These are phyloP conservation scores for Lytechinus variegatus DNA, from an alignment of 35 echinoderm and acorn worm genomes.

Conservation along the genomic window DNA sequence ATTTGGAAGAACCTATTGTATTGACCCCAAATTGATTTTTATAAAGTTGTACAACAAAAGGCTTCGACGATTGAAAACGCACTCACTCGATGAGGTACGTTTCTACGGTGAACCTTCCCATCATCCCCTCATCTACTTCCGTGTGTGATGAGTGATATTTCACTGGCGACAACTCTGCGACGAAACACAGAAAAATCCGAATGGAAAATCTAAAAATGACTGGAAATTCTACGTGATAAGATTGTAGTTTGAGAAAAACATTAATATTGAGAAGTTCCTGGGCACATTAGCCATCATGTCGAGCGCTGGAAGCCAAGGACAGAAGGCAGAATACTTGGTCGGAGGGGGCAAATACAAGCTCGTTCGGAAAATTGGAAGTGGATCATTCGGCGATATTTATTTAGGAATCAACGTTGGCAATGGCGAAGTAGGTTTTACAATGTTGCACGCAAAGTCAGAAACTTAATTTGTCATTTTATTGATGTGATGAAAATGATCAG, in stretches of 20 bases:
- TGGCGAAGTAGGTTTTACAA: constrained; percentile 84
- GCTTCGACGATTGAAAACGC: neutral
- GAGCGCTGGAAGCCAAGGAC: constrained; percentile 64
- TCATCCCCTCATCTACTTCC: constrained; percentile 35
- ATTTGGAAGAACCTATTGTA: too few relatives aligned
- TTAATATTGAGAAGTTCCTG: neutral
- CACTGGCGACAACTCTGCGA: constrained; percentile 1
- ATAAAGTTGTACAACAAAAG: too few relatives aligned
- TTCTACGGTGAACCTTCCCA: constrained; percentile 58
- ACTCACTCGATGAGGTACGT: neutral
- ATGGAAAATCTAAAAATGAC: constrained; percentile 24
- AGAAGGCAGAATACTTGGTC: constrained; percentile 83
- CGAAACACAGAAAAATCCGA: constrained; percentile 44
- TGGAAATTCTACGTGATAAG: constrained; percentile 31
- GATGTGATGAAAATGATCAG: too few relatives aligned
- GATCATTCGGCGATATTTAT: constrained; percentile 99
- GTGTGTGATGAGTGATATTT: neutral
- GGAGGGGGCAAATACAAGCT: constrained; percentile 82
- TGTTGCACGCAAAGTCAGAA: neutral
- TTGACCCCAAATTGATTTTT: too few relatives aligned
- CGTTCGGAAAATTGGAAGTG: constrained; percentile 89
- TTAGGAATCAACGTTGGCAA: constrained; percentile 94
- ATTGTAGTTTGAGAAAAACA: neutral
- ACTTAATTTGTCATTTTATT: too few relatives aligned
- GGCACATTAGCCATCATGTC: constrained; percentile 55